A percentile compares a stretch with the other conserved stretches of the same genome.
These are phyloP conservation scores for Orgyia antiqua DNA, from an alignment of 2,888 invertebrate genomes.

Conservation along the genomic window DNA sequence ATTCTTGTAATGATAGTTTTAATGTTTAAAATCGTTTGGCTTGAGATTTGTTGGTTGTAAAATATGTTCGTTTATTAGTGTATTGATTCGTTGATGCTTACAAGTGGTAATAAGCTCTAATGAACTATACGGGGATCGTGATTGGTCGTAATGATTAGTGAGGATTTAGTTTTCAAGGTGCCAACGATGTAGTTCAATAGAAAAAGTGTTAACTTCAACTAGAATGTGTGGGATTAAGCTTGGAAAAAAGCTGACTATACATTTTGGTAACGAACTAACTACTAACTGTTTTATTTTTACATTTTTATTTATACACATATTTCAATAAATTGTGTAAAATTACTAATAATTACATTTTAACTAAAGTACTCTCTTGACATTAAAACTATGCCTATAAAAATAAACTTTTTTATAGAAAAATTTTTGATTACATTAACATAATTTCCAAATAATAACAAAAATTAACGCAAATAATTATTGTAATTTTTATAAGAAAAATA, in stretches of 20 bases:
- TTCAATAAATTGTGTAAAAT: too few relatives aligned
- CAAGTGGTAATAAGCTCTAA: slow-evolving; percentile 42
- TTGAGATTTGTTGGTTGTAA: slow-evolving; percentile 4
- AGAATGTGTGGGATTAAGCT: background rate
- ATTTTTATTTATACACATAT: too few relatives aligned
- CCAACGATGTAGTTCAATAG: slow-evolving; percentile 11
- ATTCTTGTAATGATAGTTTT: slow-evolving; percentile 1
- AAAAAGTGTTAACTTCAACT: slow-evolving; percentile 3
- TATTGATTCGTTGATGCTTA: slow-evolving; percentile 40
- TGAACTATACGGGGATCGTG: slow-evolving; percentile 35
- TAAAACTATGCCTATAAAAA: too few relatives aligned
- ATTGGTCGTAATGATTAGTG: slow-evolving; percentile 43
- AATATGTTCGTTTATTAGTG: slow-evolving; percentile 17
- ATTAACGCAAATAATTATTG: too few relatives aligned
- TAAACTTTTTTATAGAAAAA: too few relatives aligned
- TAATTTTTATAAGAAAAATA: too few relatives aligned
- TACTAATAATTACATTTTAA: too few relatives aligned
- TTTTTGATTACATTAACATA: too few relatives aligned
- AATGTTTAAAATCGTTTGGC: slow-evolving; percentile 17
- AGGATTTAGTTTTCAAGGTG: slow-evolving; percentile 15
- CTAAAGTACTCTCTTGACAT: too few relatives aligned
- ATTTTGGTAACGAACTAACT: too few relatives aligned
- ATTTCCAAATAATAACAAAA: too few relatives aligned
- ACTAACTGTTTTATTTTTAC: too few relatives aligned
- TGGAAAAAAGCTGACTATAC: background rate